Evolutionary conservation across 2,888 invertebrate genomes (phyloP).

Genomic region (Pachydiplax longipennis): DNA sequence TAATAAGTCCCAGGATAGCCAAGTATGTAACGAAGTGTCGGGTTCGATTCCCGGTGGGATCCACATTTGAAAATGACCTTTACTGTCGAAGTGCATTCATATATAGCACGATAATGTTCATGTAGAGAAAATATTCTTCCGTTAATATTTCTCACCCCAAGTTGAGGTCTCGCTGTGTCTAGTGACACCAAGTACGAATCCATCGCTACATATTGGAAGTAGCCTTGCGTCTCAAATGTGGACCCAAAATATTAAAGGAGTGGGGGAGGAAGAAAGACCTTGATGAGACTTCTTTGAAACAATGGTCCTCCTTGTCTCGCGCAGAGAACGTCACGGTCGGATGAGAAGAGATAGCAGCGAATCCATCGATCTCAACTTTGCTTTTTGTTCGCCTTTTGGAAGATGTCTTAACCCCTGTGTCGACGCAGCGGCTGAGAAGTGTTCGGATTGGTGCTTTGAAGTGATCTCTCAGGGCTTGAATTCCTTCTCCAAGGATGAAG

Average conservation of each 20-base stretch:
- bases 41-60: too few species aligned
- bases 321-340: not conserved
- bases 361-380: not conserved
- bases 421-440: not conserved
- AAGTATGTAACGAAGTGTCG: too few species aligned
- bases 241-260: not conserved
- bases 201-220: not conserved
- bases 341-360: not conserved
- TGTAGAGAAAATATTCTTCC: too few species aligned
- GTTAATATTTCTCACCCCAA: too few species aligned
- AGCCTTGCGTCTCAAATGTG: not conserved
- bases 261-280: conserved; percentile 15
- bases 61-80: too few species aligned
- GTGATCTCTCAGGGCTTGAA: not conserved
- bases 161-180: too few species aligned
- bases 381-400: not conserved
- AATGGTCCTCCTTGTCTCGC: conserved; percentile 30
- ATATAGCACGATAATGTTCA: too few species aligned
- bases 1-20: too few species aligned
- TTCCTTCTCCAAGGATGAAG: not conserved
- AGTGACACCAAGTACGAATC: not conserved
- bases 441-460: not conserved
- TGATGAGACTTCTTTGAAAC: not conserved
- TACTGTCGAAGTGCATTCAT: too few species aligned
- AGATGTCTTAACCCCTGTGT: not conserved